Evolutionary conservation across 2,888 invertebrate species (phyloP).

Genomic region (Cyrtodaria siliqua): DNA sequence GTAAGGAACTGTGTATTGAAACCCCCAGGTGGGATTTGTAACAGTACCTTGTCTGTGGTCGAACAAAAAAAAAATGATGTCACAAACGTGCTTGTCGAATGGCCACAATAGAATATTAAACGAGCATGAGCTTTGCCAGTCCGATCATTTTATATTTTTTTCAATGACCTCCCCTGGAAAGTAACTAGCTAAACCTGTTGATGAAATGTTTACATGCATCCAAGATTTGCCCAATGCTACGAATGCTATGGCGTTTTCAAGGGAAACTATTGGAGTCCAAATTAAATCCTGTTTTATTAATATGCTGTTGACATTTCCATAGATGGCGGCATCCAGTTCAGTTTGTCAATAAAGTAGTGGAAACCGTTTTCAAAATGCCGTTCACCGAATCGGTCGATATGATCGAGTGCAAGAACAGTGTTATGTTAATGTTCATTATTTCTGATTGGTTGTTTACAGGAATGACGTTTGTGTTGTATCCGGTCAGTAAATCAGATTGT

Average conservation of each 20-base stretch:
- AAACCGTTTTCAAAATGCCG: slow-evolving; percentile 7
- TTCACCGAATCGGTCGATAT: slow-evolving; percentile 22
- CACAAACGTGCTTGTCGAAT: slow-evolving; percentile 46
- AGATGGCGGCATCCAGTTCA: slow-evolving; percentile 27
- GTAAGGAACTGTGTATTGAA: neutral
- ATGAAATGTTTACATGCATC: too few relatives aligned
- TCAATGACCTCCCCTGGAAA: slow-evolving; percentile 16
- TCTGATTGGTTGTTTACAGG: too few relatives aligned
- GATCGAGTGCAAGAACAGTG: slow-evolving; percentile 14
- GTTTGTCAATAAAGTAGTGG: neutral
- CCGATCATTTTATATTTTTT: too few relatives aligned
- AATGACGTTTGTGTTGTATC: slow-evolving; percentile 31
- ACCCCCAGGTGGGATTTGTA: neutral
- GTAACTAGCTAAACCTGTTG: slow-evolving; percentile 16
- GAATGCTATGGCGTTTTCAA: slow-evolving; percentile 18
- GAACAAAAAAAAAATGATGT: slow-evolving; percentile 7
- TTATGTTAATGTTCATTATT: slow-evolving; percentile 19
- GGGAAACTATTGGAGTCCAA: slow-evolving; percentile 31
- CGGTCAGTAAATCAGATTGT: slow-evolving; percentile 10
- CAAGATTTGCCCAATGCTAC: neutral
- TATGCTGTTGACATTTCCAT: slow-evolving; percentile 16
- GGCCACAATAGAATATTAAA: slow-evolving; percentile 51
- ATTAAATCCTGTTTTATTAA: slow-evolving; percentile 19
- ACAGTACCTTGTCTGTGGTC: slow-evolving; percentile 8
- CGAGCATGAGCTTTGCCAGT: slow-evolving; percentile 25